Percentiles rank a stretch among this genome's conserved stretches.
Evolutionary conservation across 2,888 invertebrate species (phyloP).

Genomic region (Cecidostiba fungosa): DNA sequence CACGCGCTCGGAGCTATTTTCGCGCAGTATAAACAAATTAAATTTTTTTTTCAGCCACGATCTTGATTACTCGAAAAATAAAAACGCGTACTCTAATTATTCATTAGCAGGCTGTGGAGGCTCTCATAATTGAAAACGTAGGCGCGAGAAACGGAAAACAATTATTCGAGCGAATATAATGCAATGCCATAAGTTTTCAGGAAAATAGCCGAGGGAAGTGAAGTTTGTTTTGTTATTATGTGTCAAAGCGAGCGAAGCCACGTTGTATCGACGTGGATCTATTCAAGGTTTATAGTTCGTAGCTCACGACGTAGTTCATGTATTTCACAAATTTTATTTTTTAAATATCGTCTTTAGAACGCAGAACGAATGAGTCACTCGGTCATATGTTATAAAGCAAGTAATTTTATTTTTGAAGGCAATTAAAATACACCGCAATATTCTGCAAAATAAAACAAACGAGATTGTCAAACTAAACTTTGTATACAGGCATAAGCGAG

Average conservation of each 20-base stretch:
- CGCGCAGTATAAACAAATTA: not conserved
- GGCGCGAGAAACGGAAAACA: conserved; percentile 16
- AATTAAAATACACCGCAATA: not conserved
- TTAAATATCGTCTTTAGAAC: not conserved
- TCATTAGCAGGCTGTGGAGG: not conserved
- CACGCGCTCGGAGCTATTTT: not conserved
- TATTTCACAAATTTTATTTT: not conserved
- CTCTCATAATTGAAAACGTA: conserved; percentile 7
- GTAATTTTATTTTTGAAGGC: not conserved
- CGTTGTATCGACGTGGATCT: not conserved
- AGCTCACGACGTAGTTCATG: not conserved
- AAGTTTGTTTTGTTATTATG: conserved; percentile 20
- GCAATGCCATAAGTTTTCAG: not conserved
- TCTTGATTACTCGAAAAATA: conserved; percentile 9
- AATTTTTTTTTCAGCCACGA: not conserved
- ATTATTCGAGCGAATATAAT: conserved; percentile 19
- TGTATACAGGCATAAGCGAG: not conserved
- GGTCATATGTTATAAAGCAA: not conserved
- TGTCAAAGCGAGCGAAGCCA: not conserved
- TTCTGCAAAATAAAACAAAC: not conserved
- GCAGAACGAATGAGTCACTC: not conserved
- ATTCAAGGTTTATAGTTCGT: conserved; percentile 27
- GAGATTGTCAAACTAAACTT: not conserved
- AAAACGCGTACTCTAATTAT: conserved; percentile 13
- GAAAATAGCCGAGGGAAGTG: not conserved